A percentile compares a stretch with the other conserved stretches of the same genome.
phyloP scores from a whole-genome alignment of 1,140 invertebrate genomes.

The Drosophila arawakana region DNA sequence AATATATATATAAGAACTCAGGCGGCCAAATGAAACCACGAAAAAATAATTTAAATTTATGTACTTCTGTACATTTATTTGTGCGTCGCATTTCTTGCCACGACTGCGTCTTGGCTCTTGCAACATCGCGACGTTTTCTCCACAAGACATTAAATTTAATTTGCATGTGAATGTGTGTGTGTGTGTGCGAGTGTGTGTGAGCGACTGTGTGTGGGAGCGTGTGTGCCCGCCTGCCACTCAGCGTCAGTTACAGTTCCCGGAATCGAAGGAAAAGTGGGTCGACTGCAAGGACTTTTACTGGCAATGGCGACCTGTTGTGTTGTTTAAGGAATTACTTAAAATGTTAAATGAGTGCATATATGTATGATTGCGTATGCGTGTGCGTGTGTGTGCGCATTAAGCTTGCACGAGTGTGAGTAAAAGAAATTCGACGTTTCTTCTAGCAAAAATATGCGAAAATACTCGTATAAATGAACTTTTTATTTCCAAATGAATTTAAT shows the following conservation, averaged over 20 bases:
- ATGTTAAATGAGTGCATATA: constrained; percentile 53
- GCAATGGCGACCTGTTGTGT: constrained; percentile 72
- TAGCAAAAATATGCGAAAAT: background rate
- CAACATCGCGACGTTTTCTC: constrained; percentile 37
- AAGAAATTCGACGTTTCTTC: background rate
- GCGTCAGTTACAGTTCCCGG: constrained; percentile 66
- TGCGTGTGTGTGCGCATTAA: constrained; percentile 25
- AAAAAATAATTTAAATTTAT: constrained; percentile 82
- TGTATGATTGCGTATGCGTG: constrained; percentile 17
- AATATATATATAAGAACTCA: constrained; percentile 18
- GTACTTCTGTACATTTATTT: constrained; percentile 77
- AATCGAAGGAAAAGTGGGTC: constrained; percentile 31
- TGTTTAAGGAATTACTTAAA: constrained; percentile 76
- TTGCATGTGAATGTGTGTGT: constrained; percentile 52
- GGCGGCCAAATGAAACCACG: constrained; percentile 54
- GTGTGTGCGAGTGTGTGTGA: constrained; percentile 15
- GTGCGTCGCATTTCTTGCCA: constrained; percentile 60
- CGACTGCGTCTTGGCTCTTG: constrained; percentile 31
- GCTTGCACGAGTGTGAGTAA: background rate
- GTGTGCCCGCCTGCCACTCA: constrained; percentile 64
- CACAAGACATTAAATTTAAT: constrained; percentile 79
- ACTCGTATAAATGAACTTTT: background rate
- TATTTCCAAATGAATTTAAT: background rate
- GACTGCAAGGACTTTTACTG: constrained; percentile 39
- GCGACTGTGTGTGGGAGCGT: constrained; percentile 3